Conservation (phyloP, 2,797 vertebrate genomes). For the Sebastes miniatus region DNA sequence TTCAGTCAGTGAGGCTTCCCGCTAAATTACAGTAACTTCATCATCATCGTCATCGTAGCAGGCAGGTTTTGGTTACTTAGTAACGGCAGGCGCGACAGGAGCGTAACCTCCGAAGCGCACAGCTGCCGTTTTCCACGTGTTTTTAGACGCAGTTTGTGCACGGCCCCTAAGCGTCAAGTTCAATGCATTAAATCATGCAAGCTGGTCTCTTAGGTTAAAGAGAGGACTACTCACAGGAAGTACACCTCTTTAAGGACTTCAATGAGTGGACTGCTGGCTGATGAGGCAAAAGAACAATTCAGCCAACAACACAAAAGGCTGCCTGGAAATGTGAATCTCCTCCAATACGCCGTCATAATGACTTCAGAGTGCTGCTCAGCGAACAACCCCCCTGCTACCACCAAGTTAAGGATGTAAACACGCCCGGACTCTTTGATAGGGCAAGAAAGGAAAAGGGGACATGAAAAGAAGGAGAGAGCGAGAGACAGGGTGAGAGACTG, state of each 20-base stretch:
- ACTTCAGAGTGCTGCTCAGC: slow-evolving; percentile 34
- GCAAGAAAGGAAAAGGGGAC: slow-evolving; percentile 23
- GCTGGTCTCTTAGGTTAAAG: background rate
- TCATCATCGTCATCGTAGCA: no score
- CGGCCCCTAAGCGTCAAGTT: background rate
- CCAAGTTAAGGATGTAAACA: slow-evolving; percentile 57
- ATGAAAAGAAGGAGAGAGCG: slow-evolving; percentile 33
- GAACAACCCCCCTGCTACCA: slow-evolving; percentile 45
- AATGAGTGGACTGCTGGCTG: slow-evolving; percentile 12
- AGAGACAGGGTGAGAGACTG: slow-evolving; percentile 12
- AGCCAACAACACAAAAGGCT: slow-evolving; percentile 14
- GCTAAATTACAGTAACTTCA: no score
- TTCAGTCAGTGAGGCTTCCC: no score
- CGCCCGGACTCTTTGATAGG: slow-evolving; percentile 48
- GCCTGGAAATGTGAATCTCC: slow-evolving; percentile 41
- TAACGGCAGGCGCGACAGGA: no score
- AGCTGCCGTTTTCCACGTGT: no score
- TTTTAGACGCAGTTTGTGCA: no score
- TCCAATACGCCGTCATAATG: slow-evolving; percentile 36
- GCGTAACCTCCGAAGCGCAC: no score
- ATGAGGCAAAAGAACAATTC: slow-evolving; percentile 31
- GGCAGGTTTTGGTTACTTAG: no score
- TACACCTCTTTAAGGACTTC: background rate
- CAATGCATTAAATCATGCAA: background rate
- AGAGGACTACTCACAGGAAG: background rate